Conservation (phyloP, 2,888 invertebrate genomes). For the Drosophila pegasa region DNA sequence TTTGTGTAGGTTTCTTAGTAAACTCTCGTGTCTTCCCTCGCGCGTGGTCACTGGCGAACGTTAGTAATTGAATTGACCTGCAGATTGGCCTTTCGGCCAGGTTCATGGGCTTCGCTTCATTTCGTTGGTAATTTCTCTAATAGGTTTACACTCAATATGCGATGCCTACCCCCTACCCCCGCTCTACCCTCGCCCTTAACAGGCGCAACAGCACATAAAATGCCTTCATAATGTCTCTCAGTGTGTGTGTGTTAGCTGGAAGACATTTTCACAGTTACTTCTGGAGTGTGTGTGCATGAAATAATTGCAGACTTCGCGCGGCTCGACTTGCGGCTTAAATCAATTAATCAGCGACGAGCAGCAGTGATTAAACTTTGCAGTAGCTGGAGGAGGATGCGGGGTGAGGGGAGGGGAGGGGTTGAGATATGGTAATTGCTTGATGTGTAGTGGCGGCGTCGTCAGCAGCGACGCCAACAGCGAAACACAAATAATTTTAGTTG, state of each 20-base stretch:
- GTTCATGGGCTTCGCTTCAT: constrained; percentile 56
- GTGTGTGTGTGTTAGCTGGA: constrained; percentile 9
- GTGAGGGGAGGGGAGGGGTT: neutral
- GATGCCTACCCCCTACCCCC: neutral
- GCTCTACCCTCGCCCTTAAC: neutral
- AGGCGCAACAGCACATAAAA: constrained; percentile 40
- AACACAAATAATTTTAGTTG: constrained; percentile 58
- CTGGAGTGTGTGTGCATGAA: constrained; percentile 11
- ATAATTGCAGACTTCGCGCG: constrained; percentile 21
- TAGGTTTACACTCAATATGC: constrained; percentile 78
- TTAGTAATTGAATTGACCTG: constrained; percentile 68
- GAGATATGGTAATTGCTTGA: constrained; percentile 44
- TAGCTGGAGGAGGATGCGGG: neutral
- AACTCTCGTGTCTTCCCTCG: constrained; percentile 23
- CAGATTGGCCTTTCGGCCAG: constrained; percentile 50
- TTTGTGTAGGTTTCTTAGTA: neutral
- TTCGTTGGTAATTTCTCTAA: constrained; percentile 78
- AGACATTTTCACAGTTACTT: constrained; percentile 22
- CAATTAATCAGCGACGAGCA: constrained; percentile 29
- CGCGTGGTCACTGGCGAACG: constrained; percentile 7
- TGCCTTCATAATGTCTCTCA: constrained; percentile 35
- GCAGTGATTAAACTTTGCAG: constrained; percentile 12
- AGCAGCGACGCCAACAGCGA: constrained; percentile 44
- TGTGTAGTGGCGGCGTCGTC: constrained; percentile 41
- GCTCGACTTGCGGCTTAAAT: constrained; percentile 31